phyloP scores from a whole-genome alignment of 1,140 invertebrate genomes.

The Drosophila watanabei region DNA sequence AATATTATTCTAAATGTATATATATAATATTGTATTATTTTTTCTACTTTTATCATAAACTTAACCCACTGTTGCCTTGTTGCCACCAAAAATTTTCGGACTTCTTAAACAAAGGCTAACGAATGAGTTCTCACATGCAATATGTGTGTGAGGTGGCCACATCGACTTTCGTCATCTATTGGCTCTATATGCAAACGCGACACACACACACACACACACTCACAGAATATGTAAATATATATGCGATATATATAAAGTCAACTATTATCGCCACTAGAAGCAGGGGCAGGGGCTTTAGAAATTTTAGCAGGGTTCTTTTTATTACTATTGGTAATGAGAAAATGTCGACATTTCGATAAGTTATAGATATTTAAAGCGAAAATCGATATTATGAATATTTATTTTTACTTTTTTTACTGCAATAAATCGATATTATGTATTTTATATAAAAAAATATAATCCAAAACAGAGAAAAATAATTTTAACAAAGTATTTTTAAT shows the following conservation, averaged over 20 bases:
- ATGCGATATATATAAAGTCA: slow-evolving; percentile 15
- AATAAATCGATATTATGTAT: too few relatives aligned
- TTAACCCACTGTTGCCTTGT: slow-evolving; percentile 30
- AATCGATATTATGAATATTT: too few relatives aligned
- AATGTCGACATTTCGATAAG: neutral
- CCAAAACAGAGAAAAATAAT: too few relatives aligned
- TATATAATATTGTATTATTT: neutral
- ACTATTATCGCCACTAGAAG: slow-evolving; percentile 18
- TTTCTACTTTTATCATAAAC: neutral
- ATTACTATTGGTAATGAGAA: neutral
- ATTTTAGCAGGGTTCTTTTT: neutral
- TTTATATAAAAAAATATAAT: too few relatives aligned
- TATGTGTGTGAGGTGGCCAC: slow-evolving; percentile 44
- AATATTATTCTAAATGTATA: neutral
- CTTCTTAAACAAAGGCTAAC: slow-evolving; percentile 67
- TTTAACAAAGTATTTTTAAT: too few relatives aligned
- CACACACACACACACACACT: neutral
- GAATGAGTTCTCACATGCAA: slow-evolving; percentile 78
- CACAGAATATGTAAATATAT: slow-evolving; percentile 28
- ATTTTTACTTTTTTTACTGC: too few relatives aligned
- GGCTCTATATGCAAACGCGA: slow-evolving; percentile 59
- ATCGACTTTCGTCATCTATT: slow-evolving; percentile 75
- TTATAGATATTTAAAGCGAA: neutral
- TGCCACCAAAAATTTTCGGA: slow-evolving; percentile 54
- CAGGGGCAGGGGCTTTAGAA: too few relatives aligned